Conservation (phyloP, 2,888 invertebrate genomes). For the Luperina testacea region DNA sequence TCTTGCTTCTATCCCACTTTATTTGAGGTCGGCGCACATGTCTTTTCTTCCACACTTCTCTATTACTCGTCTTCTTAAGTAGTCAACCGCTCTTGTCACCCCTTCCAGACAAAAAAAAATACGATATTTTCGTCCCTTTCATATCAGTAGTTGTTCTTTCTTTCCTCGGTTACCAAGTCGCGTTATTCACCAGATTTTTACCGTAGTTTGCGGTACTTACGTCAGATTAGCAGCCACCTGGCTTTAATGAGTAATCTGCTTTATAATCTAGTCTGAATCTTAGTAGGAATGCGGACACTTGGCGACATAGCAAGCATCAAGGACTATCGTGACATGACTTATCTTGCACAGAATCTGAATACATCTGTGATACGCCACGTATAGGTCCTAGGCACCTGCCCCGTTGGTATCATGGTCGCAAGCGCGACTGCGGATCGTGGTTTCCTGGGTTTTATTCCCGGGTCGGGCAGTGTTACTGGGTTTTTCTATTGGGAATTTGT, state of each 20-base stretch:
- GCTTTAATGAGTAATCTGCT: constrained; percentile 44
- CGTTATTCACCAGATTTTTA: neutral
- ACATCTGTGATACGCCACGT: neutral
- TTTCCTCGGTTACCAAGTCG: neutral
- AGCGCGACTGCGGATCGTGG: too few species aligned
- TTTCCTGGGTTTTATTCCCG: too few species aligned
- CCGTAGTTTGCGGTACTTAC: constrained; percentile 18
- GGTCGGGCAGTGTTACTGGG: too few species aligned
- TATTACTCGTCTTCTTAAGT: neutral
- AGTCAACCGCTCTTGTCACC: too few species aligned
- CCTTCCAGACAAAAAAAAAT: too few species aligned
- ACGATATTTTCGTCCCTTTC: neutral
- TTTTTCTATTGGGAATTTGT: too few species aligned
- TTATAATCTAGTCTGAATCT: constrained; percentile 49
- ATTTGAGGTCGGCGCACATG: neutral
- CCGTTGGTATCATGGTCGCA: too few species aligned
- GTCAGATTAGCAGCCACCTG: constrained; percentile 42
- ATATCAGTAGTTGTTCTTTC: neutral
- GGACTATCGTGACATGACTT: constrained; percentile 7
- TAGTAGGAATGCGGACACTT: constrained; percentile 49
- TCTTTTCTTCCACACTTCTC: neutral
- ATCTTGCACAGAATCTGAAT: constrained; percentile 14
- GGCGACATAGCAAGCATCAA: constrained; percentile 5
- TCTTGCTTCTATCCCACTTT: neutral
- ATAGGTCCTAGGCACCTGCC: neutral